A percentile compares a stretch with the other conserved stretches of the same genome.
These are phyloP conservation scores for Chaenodraco wilsoni DNA, from an alignment of 2,797 vertebrate species.

Conservation along the genomic window DNA sequence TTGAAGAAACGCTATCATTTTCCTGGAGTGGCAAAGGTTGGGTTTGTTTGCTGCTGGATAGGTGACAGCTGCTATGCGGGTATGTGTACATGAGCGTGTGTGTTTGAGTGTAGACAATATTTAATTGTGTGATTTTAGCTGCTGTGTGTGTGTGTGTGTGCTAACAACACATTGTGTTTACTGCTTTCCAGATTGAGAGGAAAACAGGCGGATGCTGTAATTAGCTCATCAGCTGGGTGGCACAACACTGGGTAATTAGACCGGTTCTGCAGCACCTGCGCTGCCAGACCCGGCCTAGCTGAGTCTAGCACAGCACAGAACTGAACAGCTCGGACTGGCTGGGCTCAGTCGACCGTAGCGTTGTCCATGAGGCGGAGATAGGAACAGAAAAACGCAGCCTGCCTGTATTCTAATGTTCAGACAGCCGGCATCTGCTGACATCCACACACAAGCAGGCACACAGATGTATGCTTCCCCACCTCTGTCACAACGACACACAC, in stretches of 20 bases:
- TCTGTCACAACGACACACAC: slow-evolving; percentile 37
- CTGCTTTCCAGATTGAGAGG: slow-evolving; percentile 80
- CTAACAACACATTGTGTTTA: slow-evolving; percentile 80
- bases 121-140: slow-evolving; percentile 64
- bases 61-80: slow-evolving; percentile 76
- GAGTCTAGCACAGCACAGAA: slow-evolving; percentile 42
- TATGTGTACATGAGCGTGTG: slow-evolving; percentile 48
- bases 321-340: slow-evolving; percentile 43
- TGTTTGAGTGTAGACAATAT: slow-evolving; percentile 60
- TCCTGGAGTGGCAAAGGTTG: slow-evolving; percentile 69
- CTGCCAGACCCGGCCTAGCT: slow-evolving; percentile 61
- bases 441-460: slow-evolving; percentile 46
- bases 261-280: slow-evolving; percentile 77
- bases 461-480: slow-evolving; percentile 55
- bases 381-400: slow-evolving; percentile 44
- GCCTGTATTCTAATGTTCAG: slow-evolving; percentile 59
- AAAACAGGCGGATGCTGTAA: slow-evolving; percentile 83
- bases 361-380: slow-evolving; percentile 65
- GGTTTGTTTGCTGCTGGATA: slow-evolving; percentile 70
- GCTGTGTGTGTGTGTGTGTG: slow-evolving; percentile 52
- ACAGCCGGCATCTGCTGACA: slow-evolving; percentile 76
- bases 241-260: slow-evolving; percentile 86
- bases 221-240: slow-evolving; percentile 86
- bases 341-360: slow-evolving; percentile 52
- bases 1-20: slow-evolving; percentile 69